A percentile compares a stretch with the other conserved stretches of the same genome.
Conservation (phyloP, 2,888 invertebrate species). For the Automeris io region DNA sequence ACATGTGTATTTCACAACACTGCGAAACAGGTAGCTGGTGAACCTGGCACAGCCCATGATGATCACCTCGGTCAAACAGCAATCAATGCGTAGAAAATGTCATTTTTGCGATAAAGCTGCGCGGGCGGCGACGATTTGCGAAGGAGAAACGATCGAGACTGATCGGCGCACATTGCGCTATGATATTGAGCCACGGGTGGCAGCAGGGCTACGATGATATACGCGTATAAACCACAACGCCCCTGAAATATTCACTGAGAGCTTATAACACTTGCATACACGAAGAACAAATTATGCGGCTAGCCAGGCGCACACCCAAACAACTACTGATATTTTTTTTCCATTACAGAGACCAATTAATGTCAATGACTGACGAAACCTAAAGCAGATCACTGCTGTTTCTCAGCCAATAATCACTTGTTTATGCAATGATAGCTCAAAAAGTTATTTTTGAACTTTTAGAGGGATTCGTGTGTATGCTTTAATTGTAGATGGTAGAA, state of each 20-base stretch:
- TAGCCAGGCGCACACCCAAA: constrained; percentile 36
- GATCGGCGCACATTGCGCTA: constrained; percentile 56
- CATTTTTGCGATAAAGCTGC: constrained; percentile 45
- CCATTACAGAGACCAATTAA: constrained; percentile 56
- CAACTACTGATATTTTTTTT: constrained; percentile 62
- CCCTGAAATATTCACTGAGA: constrained; percentile 44
- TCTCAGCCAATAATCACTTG: constrained; percentile 44
- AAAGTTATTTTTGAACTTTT: too few relatives aligned
- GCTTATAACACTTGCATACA: constrained; percentile 29
- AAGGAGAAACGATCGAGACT: constrained; percentile 31
- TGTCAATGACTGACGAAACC: constrained; percentile 65
- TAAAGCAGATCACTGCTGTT: constrained; percentile 49
- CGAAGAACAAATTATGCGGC: constrained; percentile 24
- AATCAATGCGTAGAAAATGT: constrained; percentile 44
- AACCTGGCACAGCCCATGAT: constrained; percentile 68
- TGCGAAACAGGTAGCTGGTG: constrained; percentile 63
- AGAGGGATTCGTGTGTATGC: too few relatives aligned
- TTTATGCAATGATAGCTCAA: constrained; percentile 28
- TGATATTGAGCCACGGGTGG: constrained; percentile 43
- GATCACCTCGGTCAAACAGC: constrained; percentile 36
- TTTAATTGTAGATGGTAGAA: too few relatives aligned
- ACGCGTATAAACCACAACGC: constrained; percentile 28
- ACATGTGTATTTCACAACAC: constrained; percentile 71
- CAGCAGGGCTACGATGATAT: constrained; percentile 32
- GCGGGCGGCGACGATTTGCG: constrained; percentile 28